phyloP scores from a whole-genome alignment of 2,797 vertebrate genomes.

The Tangara arthus region DNA sequence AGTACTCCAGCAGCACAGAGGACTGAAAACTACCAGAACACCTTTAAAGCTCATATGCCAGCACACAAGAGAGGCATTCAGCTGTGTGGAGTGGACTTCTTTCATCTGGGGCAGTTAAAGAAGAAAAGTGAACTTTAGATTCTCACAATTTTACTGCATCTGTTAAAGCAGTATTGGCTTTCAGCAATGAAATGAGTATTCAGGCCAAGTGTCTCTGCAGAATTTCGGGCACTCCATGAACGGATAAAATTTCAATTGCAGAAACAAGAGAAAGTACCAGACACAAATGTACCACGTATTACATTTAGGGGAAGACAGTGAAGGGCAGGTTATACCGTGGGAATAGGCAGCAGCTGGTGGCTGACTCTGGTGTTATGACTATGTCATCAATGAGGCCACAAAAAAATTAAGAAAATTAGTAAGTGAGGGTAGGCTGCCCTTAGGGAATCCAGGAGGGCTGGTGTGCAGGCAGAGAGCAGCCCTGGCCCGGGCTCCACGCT shows the following conservation, averaged over 20 bases:
- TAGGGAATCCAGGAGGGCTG: not conserved
- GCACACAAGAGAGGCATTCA: not conserved
- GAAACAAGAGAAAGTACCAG: conserved; percentile 59
- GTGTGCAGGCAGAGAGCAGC: not conserved
- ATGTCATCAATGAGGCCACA: not conserved
- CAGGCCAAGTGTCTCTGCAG: conserved; percentile 62
- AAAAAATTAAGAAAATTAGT: conserved; percentile 1
- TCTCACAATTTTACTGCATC: conserved; percentile 63
- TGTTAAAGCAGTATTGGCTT: conserved; percentile 65
- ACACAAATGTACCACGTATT: conserved; percentile 34
- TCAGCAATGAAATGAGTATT: conserved; percentile 45
- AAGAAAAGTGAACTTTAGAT: conserved; percentile 34
- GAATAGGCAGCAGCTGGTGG: conserved; percentile 57
- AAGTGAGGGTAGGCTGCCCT: not conserved
- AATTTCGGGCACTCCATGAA: conserved; percentile 42
- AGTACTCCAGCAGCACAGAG: not conserved
- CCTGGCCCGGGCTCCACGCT: not conserved
- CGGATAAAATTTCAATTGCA: conserved; percentile 56
- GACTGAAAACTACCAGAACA: conserved; percentile 58
- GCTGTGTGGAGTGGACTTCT: not conserved
- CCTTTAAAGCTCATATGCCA: conserved; percentile 44
- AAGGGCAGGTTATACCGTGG: conserved; percentile 57
- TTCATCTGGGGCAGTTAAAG: conserved; percentile 49
- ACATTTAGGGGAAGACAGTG: conserved; percentile 16
- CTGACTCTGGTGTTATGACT: not conserved